phyloP scores from a whole-genome alignment of 2,888 invertebrate genomes.

The Drosophila putrida region DNA sequence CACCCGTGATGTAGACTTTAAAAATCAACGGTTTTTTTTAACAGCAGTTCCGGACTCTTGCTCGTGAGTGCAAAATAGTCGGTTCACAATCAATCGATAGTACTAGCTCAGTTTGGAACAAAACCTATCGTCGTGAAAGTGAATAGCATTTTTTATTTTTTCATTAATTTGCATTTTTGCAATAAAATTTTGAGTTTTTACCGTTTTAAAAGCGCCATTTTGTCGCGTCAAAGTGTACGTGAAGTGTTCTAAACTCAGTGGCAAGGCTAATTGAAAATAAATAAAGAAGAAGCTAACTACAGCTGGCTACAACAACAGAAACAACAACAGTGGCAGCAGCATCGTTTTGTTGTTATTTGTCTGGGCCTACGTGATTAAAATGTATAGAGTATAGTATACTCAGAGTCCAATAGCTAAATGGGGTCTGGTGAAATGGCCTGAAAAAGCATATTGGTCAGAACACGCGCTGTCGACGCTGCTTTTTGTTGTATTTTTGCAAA shows the following conservation, averaged over 20 bases:
- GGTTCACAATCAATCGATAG: slow-evolving; percentile 31
- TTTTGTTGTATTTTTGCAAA: slow-evolving; percentile 33
- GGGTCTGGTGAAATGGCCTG: slow-evolving; percentile 50
- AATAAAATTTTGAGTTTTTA: slow-evolving; percentile 32
- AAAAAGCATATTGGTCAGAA: slow-evolving; percentile 45
- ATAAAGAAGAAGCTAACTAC: slow-evolving; percentile 14
- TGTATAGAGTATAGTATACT: slow-evolving; percentile 37
- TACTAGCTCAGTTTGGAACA: slow-evolving; percentile 37
- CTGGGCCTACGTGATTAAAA: slow-evolving; percentile 78
- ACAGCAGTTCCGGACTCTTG: neutral
- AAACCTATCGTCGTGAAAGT: slow-evolving; percentile 43
- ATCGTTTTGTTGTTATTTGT: slow-evolving; percentile 57
- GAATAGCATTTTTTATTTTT: slow-evolving; percentile 45
- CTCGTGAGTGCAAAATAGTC: slow-evolving; percentile 2
- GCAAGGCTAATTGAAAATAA: neutral
- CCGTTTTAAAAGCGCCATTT: too few relatives aligned
- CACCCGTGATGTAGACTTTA: too few relatives aligned
- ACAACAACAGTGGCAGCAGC: slow-evolving; percentile 30
- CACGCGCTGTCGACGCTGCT: slow-evolving; percentile 17
- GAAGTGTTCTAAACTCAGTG: neutral
- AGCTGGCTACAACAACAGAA: slow-evolving; percentile 45
- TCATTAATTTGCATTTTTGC: slow-evolving; percentile 47
- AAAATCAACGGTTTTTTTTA: too few relatives aligned
- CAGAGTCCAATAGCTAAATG: slow-evolving; percentile 37
- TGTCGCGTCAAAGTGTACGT: too few relatives aligned